Conservation (phyloP, 2,888 invertebrate genomes). For the Conus canariensis region DNA sequence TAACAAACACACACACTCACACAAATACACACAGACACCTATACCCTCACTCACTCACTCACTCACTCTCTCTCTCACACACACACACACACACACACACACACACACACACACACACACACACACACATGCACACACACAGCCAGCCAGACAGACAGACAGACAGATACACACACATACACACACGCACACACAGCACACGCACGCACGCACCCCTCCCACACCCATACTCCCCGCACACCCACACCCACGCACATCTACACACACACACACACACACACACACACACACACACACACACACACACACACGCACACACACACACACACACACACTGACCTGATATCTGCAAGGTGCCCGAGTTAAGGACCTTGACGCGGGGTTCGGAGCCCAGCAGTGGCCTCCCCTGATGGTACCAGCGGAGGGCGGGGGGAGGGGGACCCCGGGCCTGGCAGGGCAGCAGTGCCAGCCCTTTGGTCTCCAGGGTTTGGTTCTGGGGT, state of each 20-base stretch:
- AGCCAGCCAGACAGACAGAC: background rate
- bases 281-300: background rate
- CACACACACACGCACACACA: background rate
- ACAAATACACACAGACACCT: background rate
- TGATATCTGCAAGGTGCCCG: slow-evolving; percentile 88
- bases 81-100: background rate
- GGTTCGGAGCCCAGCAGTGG: slow-evolving; percentile 75
- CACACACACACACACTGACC: slow-evolving; percentile 81
- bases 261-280: slow-evolving; percentile 2
- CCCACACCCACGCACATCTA: background rate
- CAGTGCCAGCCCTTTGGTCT: slow-evolving; percentile 88
- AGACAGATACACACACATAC: background rate
- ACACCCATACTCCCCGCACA: background rate
- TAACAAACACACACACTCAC: background rate
- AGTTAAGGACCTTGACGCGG: slow-evolving; percentile 84
- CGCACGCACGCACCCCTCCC: background rate
- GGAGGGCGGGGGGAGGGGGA: slow-evolving; percentile 84
- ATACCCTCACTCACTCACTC: background rate
- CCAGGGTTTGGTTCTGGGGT: slow-evolving; percentile 92
- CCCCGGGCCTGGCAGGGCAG: slow-evolving; percentile 90
- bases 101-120: slow-evolving; percentile 14
- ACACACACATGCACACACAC: background rate
- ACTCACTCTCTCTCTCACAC: background rate
- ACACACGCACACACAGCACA: background rate
- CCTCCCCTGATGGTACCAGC: slow-evolving; percentile 88